Conservation (phyloP, 1,140 invertebrate species). For the Charaxes varanes region DNA sequence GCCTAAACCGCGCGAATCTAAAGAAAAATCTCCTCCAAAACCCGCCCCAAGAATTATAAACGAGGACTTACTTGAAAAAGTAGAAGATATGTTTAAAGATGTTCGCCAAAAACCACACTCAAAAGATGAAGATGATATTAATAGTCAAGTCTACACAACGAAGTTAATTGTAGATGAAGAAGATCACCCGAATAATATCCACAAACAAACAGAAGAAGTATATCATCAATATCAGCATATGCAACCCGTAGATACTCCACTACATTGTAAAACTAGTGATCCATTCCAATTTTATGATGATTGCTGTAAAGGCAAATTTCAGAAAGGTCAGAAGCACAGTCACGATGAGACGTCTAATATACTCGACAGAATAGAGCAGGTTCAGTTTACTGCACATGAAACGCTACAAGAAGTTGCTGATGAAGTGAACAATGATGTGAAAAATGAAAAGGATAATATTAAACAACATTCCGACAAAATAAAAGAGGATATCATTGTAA, state of each 20-base stretch:
- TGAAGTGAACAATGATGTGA: constrained; percentile 35
- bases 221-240: constrained; percentile 61
- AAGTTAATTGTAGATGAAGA: constrained; percentile 63
- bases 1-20: constrained; percentile 50
- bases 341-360: constrained; percentile 63
- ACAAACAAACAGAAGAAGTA: constrained; percentile 49
- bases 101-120: constrained; percentile 52
- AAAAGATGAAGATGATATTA: constrained; percentile 51
- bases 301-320: constrained; percentile 52
- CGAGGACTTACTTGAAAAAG: constrained; percentile 65
- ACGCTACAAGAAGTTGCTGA: constrained; percentile 40
- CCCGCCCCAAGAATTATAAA: constrained; percentile 62
- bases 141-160: constrained; percentile 50
- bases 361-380: constrained; percentile 55
- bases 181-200: constrained; percentile 26
- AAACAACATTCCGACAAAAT: constrained; percentile 37
- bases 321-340: constrained; percentile 49
- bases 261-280: constrained; percentile 33
- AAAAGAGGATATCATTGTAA: constrained; percentile 36
- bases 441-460: constrained; percentile 48
- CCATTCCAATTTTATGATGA: constrained; percentile 52
- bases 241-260: constrained; percentile 60
- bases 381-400: constrained; percentile 51
- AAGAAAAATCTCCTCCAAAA: constrained; percentile 55
- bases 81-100: constrained; percentile 71